These are phyloP conservation scores for Labeo catla DNA, from an alignment of 2,113 vertebrate genomes.

Conservation along the genomic window DNA sequence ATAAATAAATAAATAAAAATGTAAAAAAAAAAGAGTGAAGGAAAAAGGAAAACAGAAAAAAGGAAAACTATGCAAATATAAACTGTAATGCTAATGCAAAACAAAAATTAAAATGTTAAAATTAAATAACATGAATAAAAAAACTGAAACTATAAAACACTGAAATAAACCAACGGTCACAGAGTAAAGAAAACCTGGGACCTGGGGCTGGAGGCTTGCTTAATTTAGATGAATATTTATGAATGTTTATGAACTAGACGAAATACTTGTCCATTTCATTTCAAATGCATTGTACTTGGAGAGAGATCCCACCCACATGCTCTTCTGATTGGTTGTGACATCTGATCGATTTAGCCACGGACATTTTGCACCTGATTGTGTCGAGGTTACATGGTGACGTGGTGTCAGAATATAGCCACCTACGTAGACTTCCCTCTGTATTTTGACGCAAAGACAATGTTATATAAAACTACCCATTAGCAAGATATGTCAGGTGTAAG, in stretches of 20 bases:
- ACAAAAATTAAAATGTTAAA: no score
- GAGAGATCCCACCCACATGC: neutral
- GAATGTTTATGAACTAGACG: neutral
- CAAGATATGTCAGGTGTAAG: neutral
- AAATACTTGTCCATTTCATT: neutral
- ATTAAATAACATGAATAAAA: no score
- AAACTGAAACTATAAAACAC: no score
- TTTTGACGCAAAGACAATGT: neutral
- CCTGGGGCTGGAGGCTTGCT: neutral
- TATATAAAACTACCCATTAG: neutral
- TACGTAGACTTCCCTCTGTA: neutral
- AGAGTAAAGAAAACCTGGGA: neutral
- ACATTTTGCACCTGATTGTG: neutral
- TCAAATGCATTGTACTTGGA: neutral
- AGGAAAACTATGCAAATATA: no score
- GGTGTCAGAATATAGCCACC: neutral
- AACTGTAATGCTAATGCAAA: no score
- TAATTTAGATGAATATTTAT: neutral
- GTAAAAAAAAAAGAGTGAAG: no score
- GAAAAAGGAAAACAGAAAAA: no score
- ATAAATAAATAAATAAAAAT: no score
- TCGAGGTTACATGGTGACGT: neutral
- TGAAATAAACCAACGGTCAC: neutral
- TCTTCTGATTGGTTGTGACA: neutral
- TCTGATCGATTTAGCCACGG: neutral